phyloP scores from a whole-genome alignment of 2,797 vertebrate species.

The Balearica regulorum region DNA sequence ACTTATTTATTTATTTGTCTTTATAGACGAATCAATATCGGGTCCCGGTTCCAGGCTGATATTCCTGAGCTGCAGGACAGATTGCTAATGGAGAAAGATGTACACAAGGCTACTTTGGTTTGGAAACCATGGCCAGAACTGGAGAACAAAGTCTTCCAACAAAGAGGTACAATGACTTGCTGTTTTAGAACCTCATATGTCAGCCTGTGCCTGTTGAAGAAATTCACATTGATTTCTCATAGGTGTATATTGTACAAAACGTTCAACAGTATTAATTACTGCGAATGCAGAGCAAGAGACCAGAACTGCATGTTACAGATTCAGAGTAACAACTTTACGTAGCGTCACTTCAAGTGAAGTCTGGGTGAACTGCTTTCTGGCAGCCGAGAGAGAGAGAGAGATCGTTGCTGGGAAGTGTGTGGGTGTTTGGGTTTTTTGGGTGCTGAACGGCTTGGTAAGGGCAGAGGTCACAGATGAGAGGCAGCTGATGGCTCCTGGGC shows the following conservation, averaged over 20 bases:
- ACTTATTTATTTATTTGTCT: slow-evolving; percentile 6
- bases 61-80: slow-evolving; percentile 79
- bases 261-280: not conserved
- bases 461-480: not conserved
- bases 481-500: not conserved
- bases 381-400: not conserved
- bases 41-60: slow-evolving; percentile 86
- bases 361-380: not conserved
- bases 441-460: not conserved
- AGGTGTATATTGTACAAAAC: not conserved
- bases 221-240: not conserved
- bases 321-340: not conserved
- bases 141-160: slow-evolving; percentile 79
- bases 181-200: not conserved
- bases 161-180: slow-evolving; percentile 78
- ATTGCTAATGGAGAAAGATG: slow-evolving; percentile 67
- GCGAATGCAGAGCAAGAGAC: not conserved
- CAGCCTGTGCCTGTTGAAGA: not conserved
- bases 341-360: not conserved
- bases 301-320: not conserved
- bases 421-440: not conserved
- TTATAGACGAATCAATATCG: slow-evolving; percentile 88
- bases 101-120: slow-evolving; percentile 84
- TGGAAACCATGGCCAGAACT: slow-evolving; percentile 85
- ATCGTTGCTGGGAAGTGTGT: not conserved